Evolutionary conservation across 2,888 invertebrate genomes (phyloP), one percentile per base, ranked within the genome.

Genomic region (Furcula furcula): DNA sequence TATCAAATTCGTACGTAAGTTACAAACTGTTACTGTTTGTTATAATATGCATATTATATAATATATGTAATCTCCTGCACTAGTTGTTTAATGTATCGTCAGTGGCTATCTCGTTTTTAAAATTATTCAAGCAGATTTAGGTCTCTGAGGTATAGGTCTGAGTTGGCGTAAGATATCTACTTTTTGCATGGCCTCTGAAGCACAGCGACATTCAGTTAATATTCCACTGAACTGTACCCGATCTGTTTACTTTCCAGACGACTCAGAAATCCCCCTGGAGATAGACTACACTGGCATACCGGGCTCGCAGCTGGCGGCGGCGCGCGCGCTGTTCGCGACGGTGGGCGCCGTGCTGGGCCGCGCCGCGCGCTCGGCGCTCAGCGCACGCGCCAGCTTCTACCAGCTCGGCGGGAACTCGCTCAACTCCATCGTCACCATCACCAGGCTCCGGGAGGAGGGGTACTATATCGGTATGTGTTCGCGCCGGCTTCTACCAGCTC

Each of bases 371-470:
- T 89, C 91, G 1, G 90, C 90, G 0, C 76, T 96, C 4, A 90
- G 91, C 0, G 65, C 92, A 0, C 80, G 91, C 10, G 92, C 93
- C 0, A 95, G 95, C 53, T 97, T 96, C 75, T 97, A 94, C 67
- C 93, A 95, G 55, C 87, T 97, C 22, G 97, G 97, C 1, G 97
- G 97, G 7, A 96, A 96, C 65, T 96, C 96, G 0, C 85, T 97
- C 11, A 97, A 97, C 70, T 95, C 96, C 0, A 94, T 97, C 37
- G 93, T 91, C 51, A 95, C 95, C 0, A 95, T 97, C 4, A 94
- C 94, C 0, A 90, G 91, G 61, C 72, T 97, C 29, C 89, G 93
- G 27, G 94, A 96, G 34, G 92, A 92, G 61, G 95, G 95, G 7
- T 96, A 94, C 66, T 90, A 90, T 52, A 94, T 97, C 50, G 92